Percentiles rank a stretch among this genome's conserved stretches.
Evolutionary conservation across 2,888 invertebrate genomes (phyloP).

Genomic region (Alloplasta piceator): DNA sequence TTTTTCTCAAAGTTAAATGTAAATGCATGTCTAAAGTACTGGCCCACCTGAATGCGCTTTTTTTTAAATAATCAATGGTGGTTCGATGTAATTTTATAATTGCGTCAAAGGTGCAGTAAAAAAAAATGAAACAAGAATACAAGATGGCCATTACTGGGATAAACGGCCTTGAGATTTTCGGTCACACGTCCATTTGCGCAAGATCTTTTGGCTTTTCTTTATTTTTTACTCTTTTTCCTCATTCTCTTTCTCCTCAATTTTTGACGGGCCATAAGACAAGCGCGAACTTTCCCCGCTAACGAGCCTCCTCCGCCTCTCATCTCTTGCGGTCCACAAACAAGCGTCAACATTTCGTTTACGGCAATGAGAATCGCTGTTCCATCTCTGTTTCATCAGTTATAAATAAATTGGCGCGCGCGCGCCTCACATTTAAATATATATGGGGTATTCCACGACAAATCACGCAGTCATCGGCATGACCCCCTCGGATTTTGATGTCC

Average conservation of each 20-base stretch:
- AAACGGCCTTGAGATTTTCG: slow-evolving; percentile 62
- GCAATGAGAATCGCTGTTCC: slow-evolving; percentile 48
- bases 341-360: slow-evolving; percentile 52
- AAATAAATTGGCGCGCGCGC: slow-evolving; percentile 51
- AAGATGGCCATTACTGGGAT: slow-evolving; percentile 3
- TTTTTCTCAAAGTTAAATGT: slow-evolving; percentile 32
- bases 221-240: slow-evolving; percentile 14
- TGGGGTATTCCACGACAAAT: too few species aligned
- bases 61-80: slow-evolving; percentile 44
- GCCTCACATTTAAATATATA: too few species aligned
- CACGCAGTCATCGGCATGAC: too few species aligned
- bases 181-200: slow-evolving; percentile 44
- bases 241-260: slow-evolving; percentile 31
- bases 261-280: slow-evolving; percentile 57
- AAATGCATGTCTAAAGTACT: slow-evolving; percentile 35
- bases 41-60: slow-evolving; percentile 13
- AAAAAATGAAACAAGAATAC: neutral
- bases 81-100: slow-evolving; percentile 24
- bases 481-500: too few species aligned
- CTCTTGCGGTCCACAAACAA: slow-evolving; percentile 1
- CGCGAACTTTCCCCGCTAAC: slow-evolving; percentile 61
- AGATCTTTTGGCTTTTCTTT: slow-evolving; percentile 36
- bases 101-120: neutral
- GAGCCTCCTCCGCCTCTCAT: slow-evolving; percentile 39
- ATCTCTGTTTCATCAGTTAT: slow-evolving; percentile 57